phyloP scores from a whole-genome alignment of 2,888 invertebrate species.

The Neocrepidodera transversa region DNA sequence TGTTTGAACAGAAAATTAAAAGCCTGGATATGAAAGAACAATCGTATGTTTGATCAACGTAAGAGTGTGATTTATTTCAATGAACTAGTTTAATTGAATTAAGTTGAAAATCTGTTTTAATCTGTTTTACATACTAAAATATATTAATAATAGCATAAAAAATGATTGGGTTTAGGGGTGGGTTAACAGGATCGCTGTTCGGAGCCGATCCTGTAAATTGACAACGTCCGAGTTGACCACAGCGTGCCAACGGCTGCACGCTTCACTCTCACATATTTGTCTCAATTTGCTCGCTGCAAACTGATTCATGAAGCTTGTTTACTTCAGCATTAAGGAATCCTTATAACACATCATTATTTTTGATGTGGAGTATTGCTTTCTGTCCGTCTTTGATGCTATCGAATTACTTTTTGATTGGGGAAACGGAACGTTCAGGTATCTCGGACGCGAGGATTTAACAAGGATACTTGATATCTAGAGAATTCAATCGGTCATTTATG shows the following conservation, averaged over 20 bases:
- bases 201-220: not conserved
- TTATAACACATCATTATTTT: constrained; percentile 59
- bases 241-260: constrained; percentile 18
- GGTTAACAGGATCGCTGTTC: not conserved
- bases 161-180: too few species aligned
- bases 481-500: constrained; percentile 51
- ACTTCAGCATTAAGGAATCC: constrained; percentile 54
- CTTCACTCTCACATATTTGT: constrained; percentile 49
- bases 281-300: constrained; percentile 52
- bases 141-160: too few species aligned
- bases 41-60: too few species aligned
- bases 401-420: constrained; percentile 59
- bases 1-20: too few species aligned
- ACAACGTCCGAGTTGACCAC: constrained; percentile 29
- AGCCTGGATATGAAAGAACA: too few species aligned
- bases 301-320: constrained; percentile 52
- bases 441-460: constrained; percentile 51
- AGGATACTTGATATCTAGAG: constrained; percentile 53
- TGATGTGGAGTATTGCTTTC: constrained; percentile 55
- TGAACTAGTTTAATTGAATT: too few species aligned
- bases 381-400: constrained; percentile 51
- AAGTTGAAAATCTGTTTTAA: too few species aligned
- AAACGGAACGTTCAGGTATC: constrained; percentile 53
- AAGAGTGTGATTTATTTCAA: too few species aligned
- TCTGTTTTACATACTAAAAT: too few species aligned